phyloP scores from a whole-genome alignment of 2,888 invertebrate species.

The Crioceris asparagi region DNA sequence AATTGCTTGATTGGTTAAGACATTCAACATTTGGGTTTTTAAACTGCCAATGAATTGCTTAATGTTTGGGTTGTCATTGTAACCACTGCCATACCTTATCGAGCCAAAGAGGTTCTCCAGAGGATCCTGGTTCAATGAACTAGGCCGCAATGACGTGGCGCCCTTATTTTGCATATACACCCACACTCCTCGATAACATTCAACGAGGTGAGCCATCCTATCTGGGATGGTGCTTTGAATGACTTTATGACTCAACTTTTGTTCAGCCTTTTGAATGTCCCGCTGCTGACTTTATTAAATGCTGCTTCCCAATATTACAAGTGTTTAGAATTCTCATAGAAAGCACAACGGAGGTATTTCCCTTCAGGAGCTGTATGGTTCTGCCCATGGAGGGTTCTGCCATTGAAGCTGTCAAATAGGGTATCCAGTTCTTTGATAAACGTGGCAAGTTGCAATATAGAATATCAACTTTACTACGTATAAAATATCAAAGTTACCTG shows the following conservation, averaged over 20 bases:
- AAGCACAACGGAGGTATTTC: neutral
- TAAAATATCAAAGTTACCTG: no score
- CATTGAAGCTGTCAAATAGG: no score
- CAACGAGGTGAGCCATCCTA: neutral
- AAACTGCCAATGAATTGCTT: no score
- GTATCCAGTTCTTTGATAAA: no score
- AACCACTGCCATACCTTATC: no score
- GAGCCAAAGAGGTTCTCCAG: neutral
- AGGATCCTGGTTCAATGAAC: neutral
- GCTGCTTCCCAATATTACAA: neutral
- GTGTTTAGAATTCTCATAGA: neutral
- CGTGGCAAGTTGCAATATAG: no score
- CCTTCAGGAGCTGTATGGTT: neutral
- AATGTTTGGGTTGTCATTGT: no score
- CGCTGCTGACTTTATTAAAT: neutral
- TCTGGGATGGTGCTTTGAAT: no score
- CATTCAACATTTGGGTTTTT: no score
- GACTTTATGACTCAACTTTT: neutral
- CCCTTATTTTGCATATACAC: neutral
- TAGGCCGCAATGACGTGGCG: neutral
- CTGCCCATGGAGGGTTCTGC: no score
- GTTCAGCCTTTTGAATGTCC: neutral
- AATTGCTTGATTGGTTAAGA: no score
- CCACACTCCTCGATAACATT: neutral
- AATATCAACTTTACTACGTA: neutral